These are phyloP conservation scores for Schizothorax lantsangensis DNA, from an alignment of 2,797 vertebrate genomes.

Conservation along the genomic window DNA sequence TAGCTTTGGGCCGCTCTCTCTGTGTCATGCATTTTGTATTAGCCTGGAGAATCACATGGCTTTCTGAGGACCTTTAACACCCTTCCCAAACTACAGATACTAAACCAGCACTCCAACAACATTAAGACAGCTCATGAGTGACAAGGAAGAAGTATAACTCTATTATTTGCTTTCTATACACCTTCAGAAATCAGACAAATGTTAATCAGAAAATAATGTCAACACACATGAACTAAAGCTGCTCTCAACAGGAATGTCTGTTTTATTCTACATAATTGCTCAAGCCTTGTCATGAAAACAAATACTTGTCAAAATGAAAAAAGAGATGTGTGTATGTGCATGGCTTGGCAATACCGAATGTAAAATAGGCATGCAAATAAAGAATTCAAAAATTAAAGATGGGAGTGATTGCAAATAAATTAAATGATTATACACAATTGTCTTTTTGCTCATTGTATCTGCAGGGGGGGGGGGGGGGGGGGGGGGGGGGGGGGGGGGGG, in stretches of 20 bases:
- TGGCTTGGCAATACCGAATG: not conserved
- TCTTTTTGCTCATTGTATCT: no score
- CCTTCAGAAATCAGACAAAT: not conserved
- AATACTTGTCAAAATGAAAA: not conserved
- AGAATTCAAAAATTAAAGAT: no score
- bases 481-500: no score
- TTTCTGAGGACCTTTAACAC: slow-evolving; percentile 1
- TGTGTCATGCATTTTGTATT: slow-evolving; percentile 30
- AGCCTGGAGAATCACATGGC: not conserved
- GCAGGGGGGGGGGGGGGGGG: no score
- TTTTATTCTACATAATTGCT: not conserved
- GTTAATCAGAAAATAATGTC: not conserved
- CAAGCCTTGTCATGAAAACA: not conserved
- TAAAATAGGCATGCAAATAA: not conserved
- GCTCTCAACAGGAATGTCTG: not conserved
- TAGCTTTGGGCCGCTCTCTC: not conserved
- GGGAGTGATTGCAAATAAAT: no score
- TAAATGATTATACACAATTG: no score
- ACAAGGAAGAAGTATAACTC: not conserved
- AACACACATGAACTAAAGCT: not conserved
- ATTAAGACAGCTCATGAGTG: not conserved
- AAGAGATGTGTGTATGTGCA: not conserved
- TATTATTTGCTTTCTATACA: not conserved
- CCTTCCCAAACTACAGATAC: not conserved
- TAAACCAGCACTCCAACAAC: not conserved